These are phyloP conservation scores for Caiman crocodilus DNA, from an alignment of 2,797 vertebrate species.

Conservation along the genomic window DNA sequence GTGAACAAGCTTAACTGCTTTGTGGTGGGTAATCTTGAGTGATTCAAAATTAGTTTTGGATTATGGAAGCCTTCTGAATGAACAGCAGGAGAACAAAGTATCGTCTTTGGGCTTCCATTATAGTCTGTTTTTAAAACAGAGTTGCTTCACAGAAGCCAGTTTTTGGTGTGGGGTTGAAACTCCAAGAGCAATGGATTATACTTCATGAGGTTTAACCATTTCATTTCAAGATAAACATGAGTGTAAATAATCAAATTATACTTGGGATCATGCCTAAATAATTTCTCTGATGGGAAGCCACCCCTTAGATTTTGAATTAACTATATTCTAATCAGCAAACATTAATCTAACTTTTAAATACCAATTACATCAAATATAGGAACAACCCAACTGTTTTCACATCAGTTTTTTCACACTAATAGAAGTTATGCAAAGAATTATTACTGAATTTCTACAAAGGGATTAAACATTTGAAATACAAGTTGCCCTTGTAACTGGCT, in stretches of 20 bases:
- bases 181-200: neutral
- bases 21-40: neutral
- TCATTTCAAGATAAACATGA: neutral
- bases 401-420: neutral
- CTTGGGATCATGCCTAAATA: too few relatives aligned
- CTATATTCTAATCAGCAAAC: slow-evolving; percentile 4
- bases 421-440: slow-evolving; percentile 21
- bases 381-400: neutral
- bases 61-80: neutral
- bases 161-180: neutral
- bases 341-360: neutral
- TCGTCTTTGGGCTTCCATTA: neutral
- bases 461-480: slow-evolving; percentile 44
- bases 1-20: neutral
- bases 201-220: neutral
- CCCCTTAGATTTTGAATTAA: neutral
- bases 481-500: slow-evolving; percentile 42
- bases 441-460: slow-evolving; percentile 24
- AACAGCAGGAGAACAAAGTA: neutral
- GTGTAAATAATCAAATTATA: too few relatives aligned
- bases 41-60: neutral
- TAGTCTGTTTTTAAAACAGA: neutral
- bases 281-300: neutral
- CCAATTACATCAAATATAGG: neutral
- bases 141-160: neutral